Evolutionary conservation across 2,888 invertebrate species (phyloP).

Genomic region (Cheilosia vernalis): DNA sequence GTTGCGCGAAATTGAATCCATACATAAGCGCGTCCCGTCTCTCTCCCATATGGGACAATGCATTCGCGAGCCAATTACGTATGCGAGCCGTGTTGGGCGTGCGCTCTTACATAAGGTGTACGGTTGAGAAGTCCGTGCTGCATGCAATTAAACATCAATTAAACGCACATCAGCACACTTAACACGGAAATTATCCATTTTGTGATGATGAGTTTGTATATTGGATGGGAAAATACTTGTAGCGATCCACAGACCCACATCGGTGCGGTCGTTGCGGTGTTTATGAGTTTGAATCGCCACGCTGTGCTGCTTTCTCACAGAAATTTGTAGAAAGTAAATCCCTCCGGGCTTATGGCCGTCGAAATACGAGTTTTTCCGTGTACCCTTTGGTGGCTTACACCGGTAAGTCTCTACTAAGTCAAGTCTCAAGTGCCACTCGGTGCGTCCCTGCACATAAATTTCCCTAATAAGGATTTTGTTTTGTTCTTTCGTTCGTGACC

Average conservation of each 20-base stretch:
- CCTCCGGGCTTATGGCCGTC: conserved; percentile 1
- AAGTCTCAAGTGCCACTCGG: conserved; percentile 59
- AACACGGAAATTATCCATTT: conserved; percentile 66
- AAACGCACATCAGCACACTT: conserved; percentile 71
- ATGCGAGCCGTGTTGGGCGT: conserved; percentile 47
- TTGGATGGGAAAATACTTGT: conserved; percentile 29
- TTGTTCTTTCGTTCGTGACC: conserved; percentile 49
- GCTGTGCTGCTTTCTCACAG: conserved; percentile 1
- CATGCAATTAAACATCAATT: conserved; percentile 73
- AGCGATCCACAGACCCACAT: conserved; percentile 16
- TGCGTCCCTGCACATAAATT: conserved; percentile 61
- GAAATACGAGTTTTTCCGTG: conserved; percentile 19
- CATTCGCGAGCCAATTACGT: conserved; percentile 63
- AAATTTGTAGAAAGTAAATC: conserved; percentile 6
- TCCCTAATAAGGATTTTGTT: conserved; percentile 59
- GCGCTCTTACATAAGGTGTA: conserved; percentile 58
- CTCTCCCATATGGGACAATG: conserved; percentile 53
- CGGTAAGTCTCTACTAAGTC: conserved; percentile 8
- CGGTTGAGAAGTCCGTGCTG: conserved; percentile 50
- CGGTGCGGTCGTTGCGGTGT: conserved; percentile 13
- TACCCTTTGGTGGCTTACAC: conserved; percentile 2
- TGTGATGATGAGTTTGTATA: conserved; percentile 64
- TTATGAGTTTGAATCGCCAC: conserved; percentile 1
- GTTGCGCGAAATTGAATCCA: conserved; percentile 71
- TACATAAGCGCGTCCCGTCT: conserved; percentile 35